These are phyloP conservation scores for Cenopis cana DNA, from an alignment of 2,888 invertebrate species.

Conservation along the genomic window DNA sequence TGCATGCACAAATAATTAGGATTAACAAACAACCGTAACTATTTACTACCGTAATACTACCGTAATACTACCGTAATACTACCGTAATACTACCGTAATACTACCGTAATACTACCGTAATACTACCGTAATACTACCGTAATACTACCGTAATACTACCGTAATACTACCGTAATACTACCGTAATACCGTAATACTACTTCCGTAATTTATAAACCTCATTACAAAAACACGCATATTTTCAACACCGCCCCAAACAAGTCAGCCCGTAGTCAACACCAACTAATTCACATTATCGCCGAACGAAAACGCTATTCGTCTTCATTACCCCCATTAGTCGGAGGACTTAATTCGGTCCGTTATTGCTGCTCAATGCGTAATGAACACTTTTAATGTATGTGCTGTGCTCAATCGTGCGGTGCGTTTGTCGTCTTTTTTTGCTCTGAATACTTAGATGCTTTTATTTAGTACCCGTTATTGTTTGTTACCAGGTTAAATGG, in stretches of 20 bases:
- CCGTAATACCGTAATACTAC: background rate
- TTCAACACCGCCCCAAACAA: slow-evolving; percentile 10
- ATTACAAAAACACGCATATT: slow-evolving; percentile 5
- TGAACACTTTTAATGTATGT: slow-evolving; percentile 46
- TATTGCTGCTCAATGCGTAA: slow-evolving; percentile 47
- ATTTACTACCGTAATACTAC: too few relatives aligned
- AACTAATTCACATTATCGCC: slow-evolving; percentile 59
- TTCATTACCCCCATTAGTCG: slow-evolving; percentile 57
- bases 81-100: too few relatives aligned
- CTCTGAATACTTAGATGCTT: slow-evolving; percentile 5
- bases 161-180: too few relatives aligned
- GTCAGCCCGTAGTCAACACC: slow-evolving; percentile 47
- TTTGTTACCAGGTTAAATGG: too few relatives aligned
- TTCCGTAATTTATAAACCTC: background rate
- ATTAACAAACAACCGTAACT: too few relatives aligned
- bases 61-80: too few relatives aligned
- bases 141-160: too few relatives aligned
- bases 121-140: too few relatives aligned
- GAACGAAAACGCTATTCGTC: slow-evolving; percentile 55
- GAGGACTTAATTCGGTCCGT: slow-evolving; percentile 48
- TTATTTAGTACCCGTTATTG: too few relatives aligned
- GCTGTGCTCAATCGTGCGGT: slow-evolving; percentile 29
- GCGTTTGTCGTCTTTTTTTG: background rate
- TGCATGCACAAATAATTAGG: too few relatives aligned
- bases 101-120: too few relatives aligned